These are phyloP conservation scores for Sinopyrophorus schimmeli DNA, from an alignment of 2,888 invertebrate species.

Conservation along the genomic window DNA sequence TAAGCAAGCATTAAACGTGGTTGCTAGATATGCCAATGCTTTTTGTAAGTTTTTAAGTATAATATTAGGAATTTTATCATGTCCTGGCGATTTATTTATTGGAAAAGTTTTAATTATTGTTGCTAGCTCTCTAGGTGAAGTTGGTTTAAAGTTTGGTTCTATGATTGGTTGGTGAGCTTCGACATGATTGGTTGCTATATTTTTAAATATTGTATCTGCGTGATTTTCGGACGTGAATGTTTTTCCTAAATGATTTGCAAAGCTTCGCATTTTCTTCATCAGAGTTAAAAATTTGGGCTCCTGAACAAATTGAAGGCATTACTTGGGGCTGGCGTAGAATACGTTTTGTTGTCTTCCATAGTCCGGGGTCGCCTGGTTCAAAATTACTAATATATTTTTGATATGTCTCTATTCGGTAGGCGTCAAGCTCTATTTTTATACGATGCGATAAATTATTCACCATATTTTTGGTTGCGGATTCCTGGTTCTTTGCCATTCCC, in stretches of 20 bases:
- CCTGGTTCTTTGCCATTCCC: slow-evolving; percentile 5
- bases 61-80: slow-evolving; percentile 2
- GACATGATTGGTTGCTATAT: slow-evolving; percentile 2
- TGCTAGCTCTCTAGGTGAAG: slow-evolving; percentile 3
- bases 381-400: slow-evolving; percentile 7
- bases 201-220: neutral
- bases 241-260: slow-evolving; percentile 1
- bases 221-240: slow-evolving; percentile 1
- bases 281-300: neutral
- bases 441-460: slow-evolving; percentile 2
- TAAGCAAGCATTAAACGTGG: slow-evolving; percentile 26
- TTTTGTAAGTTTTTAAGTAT: slow-evolving; percentile 9
- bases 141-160: slow-evolving; percentile 5
- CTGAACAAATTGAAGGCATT: slow-evolving; percentile 1
- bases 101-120: slow-evolving; percentile 2
- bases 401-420: slow-evolving; percentile 2
- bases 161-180: slow-evolving; percentile 2
- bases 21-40: slow-evolving; percentile 21
- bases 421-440: slow-evolving; percentile 1
- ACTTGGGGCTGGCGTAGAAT: slow-evolving; percentile 7
- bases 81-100: slow-evolving; percentile 4
- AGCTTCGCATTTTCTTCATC: slow-evolving; percentile 5
- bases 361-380: slow-evolving; percentile 2
- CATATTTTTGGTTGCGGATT: slow-evolving; percentile 1
- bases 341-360: slow-evolving; percentile 2